Conservation (phyloP, 2,113 vertebrate species). For the Ptychochromis oligacanthus region DNA sequence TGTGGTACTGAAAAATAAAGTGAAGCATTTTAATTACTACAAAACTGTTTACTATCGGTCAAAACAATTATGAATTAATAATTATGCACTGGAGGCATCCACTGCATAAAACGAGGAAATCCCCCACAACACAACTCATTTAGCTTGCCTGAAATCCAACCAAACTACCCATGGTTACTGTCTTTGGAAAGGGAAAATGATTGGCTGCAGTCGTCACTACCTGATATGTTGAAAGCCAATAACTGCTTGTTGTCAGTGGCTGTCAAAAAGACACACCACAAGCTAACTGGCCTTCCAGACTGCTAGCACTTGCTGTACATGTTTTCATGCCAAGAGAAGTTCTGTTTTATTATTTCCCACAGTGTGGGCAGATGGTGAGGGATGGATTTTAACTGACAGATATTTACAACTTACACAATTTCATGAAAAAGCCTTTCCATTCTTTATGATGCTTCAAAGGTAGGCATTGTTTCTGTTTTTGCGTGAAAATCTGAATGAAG, state of each 20-base stretch:
- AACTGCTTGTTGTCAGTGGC: neutral
- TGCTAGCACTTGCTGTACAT: too few relatives aligned
- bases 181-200: neutral
- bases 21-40: neutral
- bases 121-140: neutral
- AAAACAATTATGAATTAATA: neutral
- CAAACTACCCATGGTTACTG: neutral
- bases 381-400: too few relatives aligned
- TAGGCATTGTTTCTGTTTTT: too few relatives aligned
- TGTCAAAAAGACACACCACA: too few relatives aligned
- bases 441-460: too few relatives aligned
- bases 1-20: neutral
- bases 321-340: too few relatives aligned
- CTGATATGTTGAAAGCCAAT: neutral
- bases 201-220: neutral
- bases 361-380: too few relatives aligned
- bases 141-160: neutral
- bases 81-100: neutral
- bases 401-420: too few relatives aligned
- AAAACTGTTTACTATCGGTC: neutral
- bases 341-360: too few relatives aligned
- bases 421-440: too few relatives aligned
- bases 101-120: neutral
- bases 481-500: too few relatives aligned
- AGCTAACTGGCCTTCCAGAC: too few relatives aligned